These are phyloP conservation scores for Natrix natrix DNA, from an alignment of 2,797 vertebrate species.

Conservation along the genomic window DNA sequence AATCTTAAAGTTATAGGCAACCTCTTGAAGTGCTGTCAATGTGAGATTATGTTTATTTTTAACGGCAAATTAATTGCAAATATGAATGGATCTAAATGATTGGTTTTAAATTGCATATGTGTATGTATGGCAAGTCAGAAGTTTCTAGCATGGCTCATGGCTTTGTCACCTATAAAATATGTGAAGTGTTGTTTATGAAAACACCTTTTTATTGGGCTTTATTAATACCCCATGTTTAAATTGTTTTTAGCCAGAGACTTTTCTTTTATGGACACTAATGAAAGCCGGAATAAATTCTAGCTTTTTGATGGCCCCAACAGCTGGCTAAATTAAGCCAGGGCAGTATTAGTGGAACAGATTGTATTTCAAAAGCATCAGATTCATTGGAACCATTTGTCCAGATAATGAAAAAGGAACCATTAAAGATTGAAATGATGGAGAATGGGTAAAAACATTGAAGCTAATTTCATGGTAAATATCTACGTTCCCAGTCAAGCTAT, in stretches of 20 bases:
- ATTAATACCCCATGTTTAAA: conserved; percentile 34
- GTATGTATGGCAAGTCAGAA: not conserved
- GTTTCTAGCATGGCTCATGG: conserved; percentile 27
- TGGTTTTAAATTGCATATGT: conserved; percentile 13
- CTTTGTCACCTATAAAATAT: conserved; percentile 1
- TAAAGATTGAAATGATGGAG: not conserved
- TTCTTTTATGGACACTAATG: not conserved
- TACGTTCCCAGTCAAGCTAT: conserved; percentile 24
- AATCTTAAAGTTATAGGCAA: not conserved
- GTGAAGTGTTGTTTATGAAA: conserved; percentile 24
- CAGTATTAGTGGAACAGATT: conserved; percentile 12
- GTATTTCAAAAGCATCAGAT: conserved; percentile 17
- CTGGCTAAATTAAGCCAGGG: conserved; percentile 23
- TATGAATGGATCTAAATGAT: conserved; percentile 8
- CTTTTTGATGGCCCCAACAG: conserved; percentile 15
- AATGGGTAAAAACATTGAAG: conserved; percentile 6
- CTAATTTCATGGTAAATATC: conserved; percentile 23
- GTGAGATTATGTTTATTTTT: not conserved
- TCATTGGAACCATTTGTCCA: conserved; percentile 24
- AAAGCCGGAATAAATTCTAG: not conserved
- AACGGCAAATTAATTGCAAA: not conserved
- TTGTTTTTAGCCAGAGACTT: not conserved
- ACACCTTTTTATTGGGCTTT: conserved; percentile 19
- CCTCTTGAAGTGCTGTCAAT: not conserved
- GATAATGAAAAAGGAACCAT: conserved; percentile 31